phyloP scores from a whole-genome alignment of 2,113 vertebrate genomes.

The Scalopus aquaticus region DNA sequence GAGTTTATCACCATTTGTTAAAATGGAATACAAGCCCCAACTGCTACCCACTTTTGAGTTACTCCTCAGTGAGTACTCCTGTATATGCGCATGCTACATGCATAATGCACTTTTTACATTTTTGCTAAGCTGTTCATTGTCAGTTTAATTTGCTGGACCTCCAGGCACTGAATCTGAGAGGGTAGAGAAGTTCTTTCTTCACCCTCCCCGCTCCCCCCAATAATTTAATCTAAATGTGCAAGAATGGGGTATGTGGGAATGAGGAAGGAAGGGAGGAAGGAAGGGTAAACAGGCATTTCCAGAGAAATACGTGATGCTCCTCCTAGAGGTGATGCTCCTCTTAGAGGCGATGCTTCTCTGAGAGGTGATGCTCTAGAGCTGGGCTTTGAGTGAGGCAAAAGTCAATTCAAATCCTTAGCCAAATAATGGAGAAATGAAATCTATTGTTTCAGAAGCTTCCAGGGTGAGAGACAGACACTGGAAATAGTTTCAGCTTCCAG shows the following conservation, averaged over 20 bases:
- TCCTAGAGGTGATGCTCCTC: background rate
- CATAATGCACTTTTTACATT: background rate
- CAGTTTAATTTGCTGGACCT: background rate
- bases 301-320: background rate
- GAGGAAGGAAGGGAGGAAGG: background rate
- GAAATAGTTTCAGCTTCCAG: constrained; percentile 24
- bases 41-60: background rate
- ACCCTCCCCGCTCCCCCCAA: background rate
- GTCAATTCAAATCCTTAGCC: background rate
- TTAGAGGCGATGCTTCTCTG: background rate
- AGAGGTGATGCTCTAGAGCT: background rate
- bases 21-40: background rate
- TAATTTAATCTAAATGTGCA: background rate
- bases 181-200: background rate
- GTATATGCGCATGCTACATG: background rate
- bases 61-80: background rate
- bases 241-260: background rate
- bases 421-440: background rate
- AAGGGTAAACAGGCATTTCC: background rate
- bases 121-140: background rate
- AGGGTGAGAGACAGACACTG: background rate
- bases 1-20: background rate
- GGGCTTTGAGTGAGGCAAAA: background rate
- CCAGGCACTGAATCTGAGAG: background rate
- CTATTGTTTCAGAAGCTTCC: background rate